Evolutionary conservation across 1,140 invertebrate species (phyloP).

Genomic region (Stegodyphus dumicola): DNA sequence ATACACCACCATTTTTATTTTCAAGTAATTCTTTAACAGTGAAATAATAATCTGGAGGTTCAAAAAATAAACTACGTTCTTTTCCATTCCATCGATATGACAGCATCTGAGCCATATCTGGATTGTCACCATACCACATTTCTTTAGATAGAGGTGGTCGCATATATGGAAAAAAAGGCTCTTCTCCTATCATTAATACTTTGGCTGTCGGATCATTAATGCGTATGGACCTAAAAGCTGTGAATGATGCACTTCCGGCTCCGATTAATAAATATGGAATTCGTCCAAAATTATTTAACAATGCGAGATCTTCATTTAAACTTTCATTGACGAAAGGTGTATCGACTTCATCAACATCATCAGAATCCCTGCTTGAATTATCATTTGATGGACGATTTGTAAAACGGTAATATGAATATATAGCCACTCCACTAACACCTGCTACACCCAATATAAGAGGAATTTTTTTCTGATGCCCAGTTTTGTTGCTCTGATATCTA

Average conservation of each 20-base stretch:
- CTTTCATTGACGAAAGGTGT: slow-evolving; percentile 14
- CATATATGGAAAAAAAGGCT: slow-evolving; percentile 86
- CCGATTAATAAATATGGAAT: slow-evolving; percentile 85
- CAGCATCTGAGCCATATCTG: slow-evolving; percentile 72
- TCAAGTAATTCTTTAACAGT: slow-evolving; percentile 68
- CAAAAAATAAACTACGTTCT: slow-evolving; percentile 84
- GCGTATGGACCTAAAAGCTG: slow-evolving; percentile 88
- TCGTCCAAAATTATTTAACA: slow-evolving; percentile 24
- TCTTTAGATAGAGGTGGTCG: slow-evolving; percentile 92
- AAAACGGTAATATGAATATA: background rate
- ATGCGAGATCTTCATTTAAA: slow-evolving; percentile 35
- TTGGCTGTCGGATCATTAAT: slow-evolving; percentile 83
- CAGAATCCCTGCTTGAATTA: background rate
- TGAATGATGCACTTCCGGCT: slow-evolving; percentile 86
- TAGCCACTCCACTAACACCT: slow-evolving; percentile 1
- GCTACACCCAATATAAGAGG: background rate
- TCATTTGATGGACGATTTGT: background rate
- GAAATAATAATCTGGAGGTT: slow-evolving; percentile 84
- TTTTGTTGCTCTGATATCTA: too few relatives aligned
- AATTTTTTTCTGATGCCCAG: background rate
- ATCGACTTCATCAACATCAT: background rate
- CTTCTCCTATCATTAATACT: slow-evolving; percentile 83
- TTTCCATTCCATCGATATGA: slow-evolving; percentile 94
- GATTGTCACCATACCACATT: slow-evolving; percentile 78
- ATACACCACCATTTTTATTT: slow-evolving; percentile 82